A percentile compares a stretch with the other conserved stretches of the same genome.
Conservation (phyloP, 2,888 invertebrate species). For the Myathropa florea region DNA sequence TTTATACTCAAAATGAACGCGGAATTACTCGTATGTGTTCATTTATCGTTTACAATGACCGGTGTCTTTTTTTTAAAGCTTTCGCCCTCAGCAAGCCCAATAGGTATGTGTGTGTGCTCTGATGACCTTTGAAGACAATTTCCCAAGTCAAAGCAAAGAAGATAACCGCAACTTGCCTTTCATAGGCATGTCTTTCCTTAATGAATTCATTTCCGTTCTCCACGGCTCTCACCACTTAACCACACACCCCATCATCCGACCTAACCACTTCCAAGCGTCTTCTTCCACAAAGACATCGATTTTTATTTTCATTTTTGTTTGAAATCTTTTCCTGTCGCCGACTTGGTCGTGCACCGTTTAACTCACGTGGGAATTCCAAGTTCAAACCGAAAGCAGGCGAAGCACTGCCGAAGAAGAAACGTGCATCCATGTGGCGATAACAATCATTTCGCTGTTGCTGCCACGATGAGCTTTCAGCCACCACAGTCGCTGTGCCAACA, state of each 20-base stretch:
- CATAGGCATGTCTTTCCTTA: not conserved
- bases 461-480: slow-evolving; percentile 55
- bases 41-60: no score
- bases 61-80: no score
- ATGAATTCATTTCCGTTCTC: not conserved
- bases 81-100: no score
- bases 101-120: not conserved
- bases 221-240: not conserved
- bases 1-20: no score
- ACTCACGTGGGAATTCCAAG: slow-evolving; percentile 68
- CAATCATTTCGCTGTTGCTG: slow-evolving; percentile 41
- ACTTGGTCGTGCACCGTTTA: slow-evolving; percentile 41
- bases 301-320: not conserved
- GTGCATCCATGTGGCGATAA: slow-evolving; percentile 59
- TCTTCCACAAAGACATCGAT: not conserved
- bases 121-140: not conserved
- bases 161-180: not conserved
- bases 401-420: slow-evolving; percentile 27
- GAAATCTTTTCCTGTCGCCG: slow-evolving; percentile 1
- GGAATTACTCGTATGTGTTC: no score
- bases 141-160: not conserved
- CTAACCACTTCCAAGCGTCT: not conserved
- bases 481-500: slow-evolving; percentile 21
- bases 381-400: slow-evolving; percentile 54
- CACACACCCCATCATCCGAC: not conserved